phyloP scores from a whole-genome alignment of 2,888 invertebrate species.

The Actias luna region DNA sequence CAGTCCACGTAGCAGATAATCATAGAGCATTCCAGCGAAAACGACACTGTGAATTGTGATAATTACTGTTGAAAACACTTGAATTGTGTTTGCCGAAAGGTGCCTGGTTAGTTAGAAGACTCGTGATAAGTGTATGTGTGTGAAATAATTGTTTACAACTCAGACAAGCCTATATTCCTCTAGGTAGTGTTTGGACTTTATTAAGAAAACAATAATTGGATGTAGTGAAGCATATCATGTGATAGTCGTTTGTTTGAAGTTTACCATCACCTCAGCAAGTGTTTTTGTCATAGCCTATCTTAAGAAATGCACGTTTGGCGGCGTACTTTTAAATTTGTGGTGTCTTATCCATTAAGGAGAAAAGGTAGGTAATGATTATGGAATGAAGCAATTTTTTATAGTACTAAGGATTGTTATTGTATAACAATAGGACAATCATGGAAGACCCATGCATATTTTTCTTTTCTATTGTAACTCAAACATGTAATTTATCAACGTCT shows the following conservation, averaged over 20 bases:
- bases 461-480: too few relatives aligned
- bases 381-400: too few relatives aligned
- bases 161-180: conserved; percentile 19
- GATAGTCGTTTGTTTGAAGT: not conserved
- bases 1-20: conserved; percentile 61
- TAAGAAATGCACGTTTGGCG: too few relatives aligned
- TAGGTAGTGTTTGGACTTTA: not conserved
- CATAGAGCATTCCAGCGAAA: conserved; percentile 10
- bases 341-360: too few relatives aligned
- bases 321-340: too few relatives aligned
- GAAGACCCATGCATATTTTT: too few relatives aligned
- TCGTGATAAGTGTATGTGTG: not conserved
- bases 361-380: too few relatives aligned
- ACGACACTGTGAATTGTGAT: conserved; percentile 16
- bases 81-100: not conserved
- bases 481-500: too few relatives aligned
- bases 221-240: not conserved
- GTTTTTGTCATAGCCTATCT: too few relatives aligned
- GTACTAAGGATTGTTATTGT: too few relatives aligned
- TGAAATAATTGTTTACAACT: not conserved
- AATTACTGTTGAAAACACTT: not conserved
- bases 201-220: not conserved
- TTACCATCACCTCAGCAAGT: not conserved
- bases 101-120: not conserved
- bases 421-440: too few relatives aligned